Evolutionary conservation across 2,888 invertebrate genomes (phyloP).

Genomic region (Calameuta idolon): DNA sequence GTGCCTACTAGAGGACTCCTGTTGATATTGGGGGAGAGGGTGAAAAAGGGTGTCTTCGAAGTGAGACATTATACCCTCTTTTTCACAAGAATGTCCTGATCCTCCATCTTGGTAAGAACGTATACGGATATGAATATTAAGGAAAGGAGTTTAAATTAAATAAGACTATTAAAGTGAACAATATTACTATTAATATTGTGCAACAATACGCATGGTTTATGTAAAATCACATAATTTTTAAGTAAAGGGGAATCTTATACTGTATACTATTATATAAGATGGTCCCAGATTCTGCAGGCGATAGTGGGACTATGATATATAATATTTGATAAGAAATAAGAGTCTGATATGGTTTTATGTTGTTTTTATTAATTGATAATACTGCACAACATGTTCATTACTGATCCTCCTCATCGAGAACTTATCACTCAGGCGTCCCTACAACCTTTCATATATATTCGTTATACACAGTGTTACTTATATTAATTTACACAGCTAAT

Average conservation of each 20-base stretch:
- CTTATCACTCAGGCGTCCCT: constrained; percentile 34
- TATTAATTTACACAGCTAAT: constrained; percentile 36
- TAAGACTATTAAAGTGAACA: not conserved
- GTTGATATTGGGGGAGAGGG: constrained; percentile 32
- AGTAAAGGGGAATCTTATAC: not conserved
- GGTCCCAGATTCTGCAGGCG: not conserved
- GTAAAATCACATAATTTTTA: not conserved
- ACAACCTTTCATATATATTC: constrained; percentile 33
- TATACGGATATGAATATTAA: not conserved
- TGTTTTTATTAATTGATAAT: constrained; percentile 59
- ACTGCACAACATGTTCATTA: constrained; percentile 57
- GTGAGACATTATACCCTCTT: constrained; percentile 9
- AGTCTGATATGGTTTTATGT: not conserved
- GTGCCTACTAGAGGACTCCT: constrained; percentile 27
- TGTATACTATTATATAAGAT: not conserved
- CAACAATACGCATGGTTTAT: not conserved
- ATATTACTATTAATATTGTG: not conserved
- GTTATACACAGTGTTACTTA: constrained; percentile 42
- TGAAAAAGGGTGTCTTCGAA: constrained; percentile 4
- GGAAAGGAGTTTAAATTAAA: not conserved
- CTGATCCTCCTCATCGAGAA: constrained; percentile 40
- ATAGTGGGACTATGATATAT: not conserved
- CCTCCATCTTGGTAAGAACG: not conserved
- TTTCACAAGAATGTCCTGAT: not conserved
- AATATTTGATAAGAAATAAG: not conserved